These are phyloP conservation scores for Cephalotes varians DNA, from an alignment of 2,888 invertebrate species.

Conservation along the genomic window DNA sequence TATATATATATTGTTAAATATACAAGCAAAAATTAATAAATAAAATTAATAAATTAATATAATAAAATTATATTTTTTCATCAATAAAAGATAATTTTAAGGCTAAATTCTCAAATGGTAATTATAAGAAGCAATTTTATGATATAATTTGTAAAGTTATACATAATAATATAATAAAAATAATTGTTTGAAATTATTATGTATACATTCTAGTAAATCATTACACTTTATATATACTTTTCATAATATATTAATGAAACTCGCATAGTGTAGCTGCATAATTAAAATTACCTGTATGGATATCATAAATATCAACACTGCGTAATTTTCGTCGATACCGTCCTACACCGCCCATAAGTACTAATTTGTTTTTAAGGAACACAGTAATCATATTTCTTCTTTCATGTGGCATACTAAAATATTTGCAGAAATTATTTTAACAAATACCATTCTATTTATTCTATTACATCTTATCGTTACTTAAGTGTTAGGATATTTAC, in stretches of 20 bases:
- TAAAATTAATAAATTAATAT: not conserved
- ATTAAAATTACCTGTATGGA: conserved; percentile 72
- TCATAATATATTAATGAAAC: not conserved
- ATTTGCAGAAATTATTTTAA: conserved; percentile 8
- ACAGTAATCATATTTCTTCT: conserved; percentile 79
- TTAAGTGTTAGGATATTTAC: conserved; percentile 54
- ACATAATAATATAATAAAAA: not conserved
- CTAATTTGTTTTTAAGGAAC: conserved; percentile 75
- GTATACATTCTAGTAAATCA: not conserved
- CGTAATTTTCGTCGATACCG: conserved; percentile 74
- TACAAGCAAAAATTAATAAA: not conserved
- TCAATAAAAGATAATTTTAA: not conserved
- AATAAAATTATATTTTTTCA: not conserved
- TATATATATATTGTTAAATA: conserved; percentile 53
- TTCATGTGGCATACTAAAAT: conserved; percentile 71
- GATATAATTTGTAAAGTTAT: not conserved
- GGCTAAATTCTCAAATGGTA: not conserved
- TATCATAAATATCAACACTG: conserved; percentile 75
- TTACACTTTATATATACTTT: not conserved
- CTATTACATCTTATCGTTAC: not conserved
- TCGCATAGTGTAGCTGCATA: not conserved
- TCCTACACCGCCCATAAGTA: conserved; percentile 80
- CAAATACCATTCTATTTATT: not conserved
- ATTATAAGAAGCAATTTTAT: not conserved
- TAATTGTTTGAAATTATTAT: not conserved